Conservation (phyloP, 2,797 vertebrate species). For the Sardinella longiceps region DNA sequence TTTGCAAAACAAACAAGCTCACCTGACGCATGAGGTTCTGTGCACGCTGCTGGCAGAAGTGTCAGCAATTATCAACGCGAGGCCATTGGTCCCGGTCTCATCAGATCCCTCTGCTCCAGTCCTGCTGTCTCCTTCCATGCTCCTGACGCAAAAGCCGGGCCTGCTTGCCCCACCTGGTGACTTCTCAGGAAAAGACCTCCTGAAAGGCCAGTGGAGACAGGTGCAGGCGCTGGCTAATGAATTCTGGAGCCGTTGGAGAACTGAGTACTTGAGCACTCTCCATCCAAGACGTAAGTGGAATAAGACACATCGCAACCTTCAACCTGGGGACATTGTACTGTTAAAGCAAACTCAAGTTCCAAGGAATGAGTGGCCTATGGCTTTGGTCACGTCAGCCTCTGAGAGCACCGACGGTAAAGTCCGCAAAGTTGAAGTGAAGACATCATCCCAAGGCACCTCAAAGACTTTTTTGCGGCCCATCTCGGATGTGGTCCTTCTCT, state of each 20-base stretch:
- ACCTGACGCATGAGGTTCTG: too few relatives aligned
- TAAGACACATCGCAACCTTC: neutral
- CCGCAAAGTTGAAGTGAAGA: slow-evolving; percentile 30
- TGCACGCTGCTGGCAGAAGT: too few relatives aligned
- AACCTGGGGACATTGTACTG: slow-evolving; percentile 34
- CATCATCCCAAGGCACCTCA: neutral
- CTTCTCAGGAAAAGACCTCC: neutral
- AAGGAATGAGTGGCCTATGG: slow-evolving; percentile 37
- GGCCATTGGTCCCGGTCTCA: too few relatives aligned
- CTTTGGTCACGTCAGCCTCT: slow-evolving; percentile 29
- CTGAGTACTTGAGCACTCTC: slow-evolving; percentile 32
- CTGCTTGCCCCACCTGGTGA: too few relatives aligned
- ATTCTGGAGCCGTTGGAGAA: slow-evolving; percentile 39
- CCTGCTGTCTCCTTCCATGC: too few relatives aligned
- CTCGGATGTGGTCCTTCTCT: slow-evolving; percentile 35
- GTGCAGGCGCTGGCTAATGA: slow-evolving; percentile 38
- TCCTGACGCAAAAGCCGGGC: too few relatives aligned
- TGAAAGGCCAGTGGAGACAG: slow-evolving; percentile 38
- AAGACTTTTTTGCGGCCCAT: slow-evolving; percentile 34
- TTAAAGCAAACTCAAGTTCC: slow-evolving; percentile 31
- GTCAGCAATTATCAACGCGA: too few relatives aligned
- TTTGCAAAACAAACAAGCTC: too few relatives aligned
- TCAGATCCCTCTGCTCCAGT: too few relatives aligned
- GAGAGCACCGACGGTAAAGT: slow-evolving; percentile 37
- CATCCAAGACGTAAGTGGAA: slow-evolving; percentile 36